A percentile compares a stretch with the other conserved stretches of the same genome.
phyloP scores from a whole-genome alignment of 2,888 invertebrate genomes.

The Agrochola macilenta region DNA sequence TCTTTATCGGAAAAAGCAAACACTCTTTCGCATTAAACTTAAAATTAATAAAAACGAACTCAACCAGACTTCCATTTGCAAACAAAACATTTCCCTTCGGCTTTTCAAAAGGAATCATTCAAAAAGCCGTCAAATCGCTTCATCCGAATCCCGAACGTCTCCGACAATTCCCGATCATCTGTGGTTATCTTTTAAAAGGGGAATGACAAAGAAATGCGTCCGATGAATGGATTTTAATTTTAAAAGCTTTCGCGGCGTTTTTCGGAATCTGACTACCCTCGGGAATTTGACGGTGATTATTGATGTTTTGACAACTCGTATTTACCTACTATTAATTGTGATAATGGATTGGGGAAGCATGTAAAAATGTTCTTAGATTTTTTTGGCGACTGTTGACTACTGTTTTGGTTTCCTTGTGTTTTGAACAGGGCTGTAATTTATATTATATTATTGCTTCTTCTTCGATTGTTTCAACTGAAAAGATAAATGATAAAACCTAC shows the following conservation, averaged over 20 bases:
- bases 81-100: slow-evolving; percentile 53
- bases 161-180: slow-evolving; percentile 79
- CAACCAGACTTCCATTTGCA: slow-evolving; percentile 22
- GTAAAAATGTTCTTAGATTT: neutral
- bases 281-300: slow-evolving; percentile 82
- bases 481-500: no score
- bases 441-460: neutral
- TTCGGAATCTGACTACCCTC: slow-evolving; percentile 80
- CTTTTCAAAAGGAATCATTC: slow-evolving; percentile 58
- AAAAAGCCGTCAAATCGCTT: slow-evolving; percentile 60
- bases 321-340: slow-evolving; percentile 74
- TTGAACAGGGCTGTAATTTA: neutral
- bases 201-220: slow-evolving; percentile 84
- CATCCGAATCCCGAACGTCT: slow-evolving; percentile 69
- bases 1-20: neutral
- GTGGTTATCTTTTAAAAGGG: slow-evolving; percentile 79
- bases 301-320: slow-evolving; percentile 88
- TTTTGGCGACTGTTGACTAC: neutral
- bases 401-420: neutral
- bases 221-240: slow-evolving; percentile 89
- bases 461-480: neutral
- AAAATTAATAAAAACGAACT: slow-evolving; percentile 22
- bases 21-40: neutral
- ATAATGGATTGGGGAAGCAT: slow-evolving; percentile 73
- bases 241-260: slow-evolving; percentile 88